Evolutionary conservation across 2,797 vertebrate genomes (phyloP).

Genomic region (Hyperoplus lanceolatus): DNA sequence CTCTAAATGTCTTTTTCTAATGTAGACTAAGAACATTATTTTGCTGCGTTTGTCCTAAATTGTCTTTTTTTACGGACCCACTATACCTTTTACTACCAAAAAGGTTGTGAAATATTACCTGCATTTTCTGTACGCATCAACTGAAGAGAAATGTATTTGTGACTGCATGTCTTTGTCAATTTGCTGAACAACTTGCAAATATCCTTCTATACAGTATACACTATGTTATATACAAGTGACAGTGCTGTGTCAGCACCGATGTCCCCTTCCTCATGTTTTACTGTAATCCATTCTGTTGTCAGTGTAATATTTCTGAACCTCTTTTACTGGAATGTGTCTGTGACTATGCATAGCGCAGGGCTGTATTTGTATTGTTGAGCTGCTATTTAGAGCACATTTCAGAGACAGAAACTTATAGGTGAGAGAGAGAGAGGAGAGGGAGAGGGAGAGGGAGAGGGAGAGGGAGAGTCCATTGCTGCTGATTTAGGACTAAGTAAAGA

Average conservation of each 20-base stretch:
- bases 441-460: background rate
- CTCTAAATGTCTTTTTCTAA: conserved; percentile 37
- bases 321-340: background rate
- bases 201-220: background rate
- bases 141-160: conserved; percentile 9
- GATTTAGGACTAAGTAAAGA: conserved; percentile 64
- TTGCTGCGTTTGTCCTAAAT: conserved; percentile 38
- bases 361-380: background rate
- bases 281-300: conserved; percentile 12
- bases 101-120: conserved; percentile 20
- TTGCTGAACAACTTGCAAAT: background rate
- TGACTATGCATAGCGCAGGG: background rate
- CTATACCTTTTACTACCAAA: conserved; percentile 21
- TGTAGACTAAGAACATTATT: conserved; percentile 42
- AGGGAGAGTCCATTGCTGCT: conserved; percentile 24
- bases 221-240: background rate
- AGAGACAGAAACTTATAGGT: background rate
- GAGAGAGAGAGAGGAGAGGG: background rate
- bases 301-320: background rate
- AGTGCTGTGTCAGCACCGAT: background rate
- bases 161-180: background rate
- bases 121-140: conserved; percentile 3
- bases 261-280: background rate
- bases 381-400: background rate
- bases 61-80: conserved; percentile 44